Percentiles rank a stretch among this genome's conserved stretches.
These are phyloP conservation scores for Corythoichthys intestinalis DNA, from an alignment of 2,113 vertebrate species.

Conservation along the genomic window DNA sequence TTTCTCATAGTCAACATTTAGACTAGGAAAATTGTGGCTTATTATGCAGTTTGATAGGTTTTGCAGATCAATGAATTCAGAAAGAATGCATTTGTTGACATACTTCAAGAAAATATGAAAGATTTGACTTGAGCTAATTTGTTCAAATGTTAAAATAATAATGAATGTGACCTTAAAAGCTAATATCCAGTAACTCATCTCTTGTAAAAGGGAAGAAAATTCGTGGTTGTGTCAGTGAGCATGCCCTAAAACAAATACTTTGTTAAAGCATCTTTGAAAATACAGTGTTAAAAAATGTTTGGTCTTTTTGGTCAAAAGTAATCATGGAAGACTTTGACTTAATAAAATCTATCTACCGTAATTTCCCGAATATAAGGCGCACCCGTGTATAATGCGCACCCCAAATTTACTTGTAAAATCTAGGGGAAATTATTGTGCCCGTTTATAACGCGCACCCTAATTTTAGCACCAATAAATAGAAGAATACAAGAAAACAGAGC, in stretches of 20 bases:
- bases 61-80: not conserved
- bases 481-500: no score
- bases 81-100: not conserved
- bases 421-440: no score
- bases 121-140: not conserved
- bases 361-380: no score
- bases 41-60: not conserved
- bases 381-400: no score
- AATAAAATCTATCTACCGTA: no score
- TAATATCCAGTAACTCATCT: not conserved
- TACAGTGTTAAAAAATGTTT: not conserved
- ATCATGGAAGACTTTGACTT: not conserved
- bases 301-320: not conserved
- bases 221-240: not conserved
- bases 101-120: not conserved
- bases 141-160: not conserved
- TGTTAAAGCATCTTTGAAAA: not conserved
- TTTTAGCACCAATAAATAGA: no score
- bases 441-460: no score
- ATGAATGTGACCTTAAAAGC: not conserved
- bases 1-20: not conserved
- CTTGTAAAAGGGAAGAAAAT: not conserved
- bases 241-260: not conserved
- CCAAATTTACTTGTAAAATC: no score
- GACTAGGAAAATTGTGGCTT: not conserved